These are phyloP conservation scores for Diplodus sargus DNA, from an alignment of 2,797 vertebrate genomes.

Conservation along the genomic window DNA sequence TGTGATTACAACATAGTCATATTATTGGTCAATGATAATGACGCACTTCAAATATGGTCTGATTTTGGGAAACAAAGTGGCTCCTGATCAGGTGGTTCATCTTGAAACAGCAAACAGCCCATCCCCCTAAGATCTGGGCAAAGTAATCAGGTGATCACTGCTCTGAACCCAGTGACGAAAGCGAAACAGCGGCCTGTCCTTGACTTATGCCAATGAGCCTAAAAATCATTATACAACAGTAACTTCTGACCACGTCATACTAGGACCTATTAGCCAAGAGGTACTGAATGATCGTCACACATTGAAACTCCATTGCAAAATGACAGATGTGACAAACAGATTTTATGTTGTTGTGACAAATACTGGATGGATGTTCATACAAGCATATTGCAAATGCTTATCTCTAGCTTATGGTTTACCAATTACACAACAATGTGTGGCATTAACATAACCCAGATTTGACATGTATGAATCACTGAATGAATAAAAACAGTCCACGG, in stretches of 20 bases:
- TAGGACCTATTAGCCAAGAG: neutral
- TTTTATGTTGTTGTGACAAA: neutral
- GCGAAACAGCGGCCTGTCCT: conserved; percentile 47
- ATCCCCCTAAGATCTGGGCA: neutral
- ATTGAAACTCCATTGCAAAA: neutral
- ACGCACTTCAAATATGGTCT: neutral
- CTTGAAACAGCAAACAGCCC: conserved; percentile 23
- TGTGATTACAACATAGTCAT: neutral
- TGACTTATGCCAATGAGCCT: conserved; percentile 48
- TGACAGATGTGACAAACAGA: too few species aligned
- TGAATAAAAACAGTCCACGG: neutral
- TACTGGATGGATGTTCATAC: neutral
- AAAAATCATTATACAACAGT: conserved; percentile 27
- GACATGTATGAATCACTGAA: neutral
- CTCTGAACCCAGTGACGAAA: conserved; percentile 38
- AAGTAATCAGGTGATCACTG: conserved; percentile 48
- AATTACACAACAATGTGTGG: too few species aligned
- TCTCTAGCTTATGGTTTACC: neutral
- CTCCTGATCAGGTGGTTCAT: conserved; percentile 10
- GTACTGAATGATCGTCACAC: neutral
- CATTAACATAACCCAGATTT: neutral
- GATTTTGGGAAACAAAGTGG: neutral
- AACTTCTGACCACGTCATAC: neutral
- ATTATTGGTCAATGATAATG: neutral
- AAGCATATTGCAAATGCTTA: too few species aligned